Percentiles rank a stretch among this genome's conserved stretches.
Conservation (phyloP, 2,797 vertebrate species). For the Lagorchestes hirsutus region DNA sequence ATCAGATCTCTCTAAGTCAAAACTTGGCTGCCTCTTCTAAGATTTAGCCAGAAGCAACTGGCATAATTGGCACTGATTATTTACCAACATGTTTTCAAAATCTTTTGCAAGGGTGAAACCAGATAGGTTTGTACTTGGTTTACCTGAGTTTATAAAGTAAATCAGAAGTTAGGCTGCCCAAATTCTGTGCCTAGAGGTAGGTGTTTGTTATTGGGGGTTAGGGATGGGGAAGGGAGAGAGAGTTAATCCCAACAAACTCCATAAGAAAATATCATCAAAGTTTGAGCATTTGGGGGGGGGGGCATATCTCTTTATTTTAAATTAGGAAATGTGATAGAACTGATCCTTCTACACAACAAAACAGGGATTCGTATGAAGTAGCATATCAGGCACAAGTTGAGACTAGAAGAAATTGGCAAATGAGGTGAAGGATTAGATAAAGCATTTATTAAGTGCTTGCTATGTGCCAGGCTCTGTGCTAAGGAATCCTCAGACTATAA, state of each 20-base stretch:
- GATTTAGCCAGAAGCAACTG: not conserved
- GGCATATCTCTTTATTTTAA: not conserved
- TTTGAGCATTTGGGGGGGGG: not conserved
- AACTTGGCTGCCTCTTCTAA: not conserved
- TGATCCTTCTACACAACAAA: conserved; percentile 6
- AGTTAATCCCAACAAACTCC: conserved; percentile 2
- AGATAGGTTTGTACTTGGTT: not conserved
- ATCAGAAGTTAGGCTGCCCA: conserved; percentile 15
- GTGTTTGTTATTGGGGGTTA: not conserved
- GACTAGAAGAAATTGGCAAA: not conserved
- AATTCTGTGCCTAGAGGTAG: not conserved
- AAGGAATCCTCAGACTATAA: not conserved
- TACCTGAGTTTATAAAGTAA: conserved; percentile 16
- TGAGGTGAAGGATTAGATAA: not conserved
- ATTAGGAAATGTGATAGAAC: not conserved
- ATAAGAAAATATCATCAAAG: not conserved
- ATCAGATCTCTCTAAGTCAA: not conserved
- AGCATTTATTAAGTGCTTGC: not conserved
- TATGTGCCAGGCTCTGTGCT: not conserved
- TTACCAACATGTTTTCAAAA: not conserved
- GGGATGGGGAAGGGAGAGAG: not conserved
- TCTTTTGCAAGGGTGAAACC: not conserved
- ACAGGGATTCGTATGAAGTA: not conserved
- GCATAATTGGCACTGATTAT: not conserved
- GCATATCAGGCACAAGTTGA: not conserved